A percentile compares a stretch with the other conserved stretches of the same genome.
These are phyloP conservation scores for Petrophora chlorosata DNA, from an alignment of 2,888 invertebrate species.

Conservation along the genomic window DNA sequence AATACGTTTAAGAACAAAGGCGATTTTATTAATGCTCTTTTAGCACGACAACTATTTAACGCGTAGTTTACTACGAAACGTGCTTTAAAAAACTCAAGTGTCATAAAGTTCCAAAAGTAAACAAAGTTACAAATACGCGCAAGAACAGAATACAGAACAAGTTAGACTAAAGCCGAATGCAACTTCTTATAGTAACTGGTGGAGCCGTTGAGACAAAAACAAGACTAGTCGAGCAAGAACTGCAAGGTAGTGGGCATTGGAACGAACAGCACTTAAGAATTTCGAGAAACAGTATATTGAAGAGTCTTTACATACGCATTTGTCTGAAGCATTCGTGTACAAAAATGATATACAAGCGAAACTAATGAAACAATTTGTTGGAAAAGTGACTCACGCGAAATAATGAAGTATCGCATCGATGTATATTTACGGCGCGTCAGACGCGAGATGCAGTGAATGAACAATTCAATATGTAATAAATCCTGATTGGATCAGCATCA, in stretches of 20 bases:
- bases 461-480: constrained; percentile 22
- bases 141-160: too few species aligned
- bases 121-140: constrained; percentile 4
- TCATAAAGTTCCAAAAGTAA: constrained; percentile 7
- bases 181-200: constrained; percentile 45
- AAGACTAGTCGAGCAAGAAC: constrained; percentile 41
- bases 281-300: constrained; percentile 40
- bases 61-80: background rate
- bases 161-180: constrained; percentile 22
- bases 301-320: constrained; percentile 18
- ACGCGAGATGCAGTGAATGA: constrained; percentile 9
- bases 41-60: background rate
- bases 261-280: constrained; percentile 42
- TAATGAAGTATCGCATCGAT: constrained; percentile 2
- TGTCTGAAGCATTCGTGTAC: constrained; percentile 6
- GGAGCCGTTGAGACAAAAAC: constrained; percentile 50
- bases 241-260: constrained; percentile 39
- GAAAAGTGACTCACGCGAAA: constrained; percentile 9
- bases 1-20: constrained; percentile 13
- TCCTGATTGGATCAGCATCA: constrained; percentile 41
- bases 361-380: constrained; percentile 11
- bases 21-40: constrained; percentile 5
- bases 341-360: constrained; percentile 25
- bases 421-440: constrained; percentile 6
- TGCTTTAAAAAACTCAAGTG: too few species aligned